Conservation (phyloP, 2,113 vertebrate genomes). For the Lates calcarifer region DNA sequence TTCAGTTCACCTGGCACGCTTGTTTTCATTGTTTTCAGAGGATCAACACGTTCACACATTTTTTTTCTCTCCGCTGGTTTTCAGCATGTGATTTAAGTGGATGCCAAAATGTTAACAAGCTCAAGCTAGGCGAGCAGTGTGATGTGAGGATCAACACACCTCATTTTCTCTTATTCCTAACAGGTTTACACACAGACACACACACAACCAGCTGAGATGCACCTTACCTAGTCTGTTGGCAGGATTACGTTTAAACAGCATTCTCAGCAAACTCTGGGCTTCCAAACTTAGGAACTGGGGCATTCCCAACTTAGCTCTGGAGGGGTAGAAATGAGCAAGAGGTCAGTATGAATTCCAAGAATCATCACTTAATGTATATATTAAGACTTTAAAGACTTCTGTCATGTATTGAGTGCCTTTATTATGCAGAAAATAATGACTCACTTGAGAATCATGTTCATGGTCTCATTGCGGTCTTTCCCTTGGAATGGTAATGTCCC, state of each 20-base stretch:
- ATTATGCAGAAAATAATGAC: slow-evolving; percentile 64
- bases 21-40: slow-evolving; percentile 41
- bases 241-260: slow-evolving; percentile 98
- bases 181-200: slow-evolving; percentile 4
- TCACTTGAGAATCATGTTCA: slow-evolving; percentile 99
- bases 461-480: slow-evolving; percentile 97
- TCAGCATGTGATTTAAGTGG: slow-evolving; percentile 19
- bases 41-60: slow-evolving; percentile 47
- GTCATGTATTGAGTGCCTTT: not conserved
- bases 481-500: slow-evolving; percentile 98
- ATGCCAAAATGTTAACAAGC: slow-evolving; percentile 59
- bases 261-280: slow-evolving; percentile 96
- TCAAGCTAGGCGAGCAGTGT: slow-evolving; percentile 9
- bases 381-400: not conserved
- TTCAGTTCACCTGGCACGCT: slow-evolving; percentile 52
- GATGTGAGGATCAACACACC: not conserved
- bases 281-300: slow-evolving; percentile 97
- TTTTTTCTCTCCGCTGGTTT: slow-evolving; percentile 23
- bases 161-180: not conserved
- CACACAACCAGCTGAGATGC: not conserved
- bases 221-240: slow-evolving; percentile 93
- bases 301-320: slow-evolving; percentile 97
- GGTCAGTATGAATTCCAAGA: not conserved
- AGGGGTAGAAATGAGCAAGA: slow-evolving; percentile 25
- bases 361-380: not conserved